Base-by-base conservation (phyloP, 2,797 vertebrate genomes). In the Scarus forsteni region DNA sequence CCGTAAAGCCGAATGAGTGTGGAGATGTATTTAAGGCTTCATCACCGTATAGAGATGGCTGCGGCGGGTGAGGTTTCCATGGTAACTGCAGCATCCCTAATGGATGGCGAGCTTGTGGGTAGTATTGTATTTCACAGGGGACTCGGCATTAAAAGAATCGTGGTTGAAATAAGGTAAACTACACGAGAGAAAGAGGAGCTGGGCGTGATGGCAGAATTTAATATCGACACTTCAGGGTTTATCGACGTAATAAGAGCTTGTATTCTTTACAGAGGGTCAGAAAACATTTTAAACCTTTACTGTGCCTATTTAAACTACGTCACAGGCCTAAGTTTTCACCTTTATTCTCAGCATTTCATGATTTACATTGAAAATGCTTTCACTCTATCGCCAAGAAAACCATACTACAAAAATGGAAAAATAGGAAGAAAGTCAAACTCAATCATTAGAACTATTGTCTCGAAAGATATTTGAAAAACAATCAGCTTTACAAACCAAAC, bases 71-170 rank as follows among this genome's bases (percentile, higher is more conserved):
- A 15, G 3, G 43, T 76, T 43, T 61, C 79, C 60, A 59, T 74
- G 56, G 75, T 36, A 81, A 81, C 66, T 16, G 65, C 66, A 67
- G 57, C 13, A 53, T 69, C 45, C 43, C 50, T 51, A 60, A 75
- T 59, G 59, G 55, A 34, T 48, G 38, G 43, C 75, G 55, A 53
- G 62, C 62, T 61, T 48, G 72, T 54, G 50, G 54, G 65, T 15
- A 44, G 71, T 48, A 34, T 43, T 55, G 42, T 12, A 39, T 60
- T 72, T 66, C 59, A 53, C 52, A 45, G 34, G 34, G 38, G 71
- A 69, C n/a, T 66, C 13, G 0, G 46, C 16, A 36, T 45, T 68
- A 51, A 67, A 65, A 53, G 10, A 34, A 67, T 34, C 10, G 16
- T 6, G 19, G 36, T 10, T 36, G 51, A n/a, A 48, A 27, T 49